phyloP scores from a whole-genome alignment of 2,888 invertebrate species.

The Sarcophaga carnaria region DNA sequence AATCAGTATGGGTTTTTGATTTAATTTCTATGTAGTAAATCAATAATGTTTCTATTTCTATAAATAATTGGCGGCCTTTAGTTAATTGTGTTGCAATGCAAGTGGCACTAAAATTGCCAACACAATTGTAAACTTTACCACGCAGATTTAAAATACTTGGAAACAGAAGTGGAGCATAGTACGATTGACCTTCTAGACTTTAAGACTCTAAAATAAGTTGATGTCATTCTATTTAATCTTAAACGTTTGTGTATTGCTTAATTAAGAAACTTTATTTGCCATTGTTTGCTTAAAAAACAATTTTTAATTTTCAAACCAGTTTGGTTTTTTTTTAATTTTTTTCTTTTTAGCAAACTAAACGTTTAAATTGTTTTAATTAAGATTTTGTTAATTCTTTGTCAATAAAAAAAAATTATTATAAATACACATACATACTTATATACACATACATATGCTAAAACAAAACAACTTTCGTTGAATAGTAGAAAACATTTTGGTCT shows the following conservation, averaged over 20 bases:
- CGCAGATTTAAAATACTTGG: neutral
- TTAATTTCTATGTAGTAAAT: too few species aligned
- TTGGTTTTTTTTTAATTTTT: neutral
- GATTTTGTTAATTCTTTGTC: neutral
- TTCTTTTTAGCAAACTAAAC: neutral
- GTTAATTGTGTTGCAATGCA: neutral
- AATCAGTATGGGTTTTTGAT: too few species aligned
- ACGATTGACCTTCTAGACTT: neutral
- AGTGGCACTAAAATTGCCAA: neutral
- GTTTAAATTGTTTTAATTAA: neutral
- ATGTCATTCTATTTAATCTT: neutral
- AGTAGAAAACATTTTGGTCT: too few species aligned
- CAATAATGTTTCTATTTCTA: too few species aligned
- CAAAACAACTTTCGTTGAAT: neutral
- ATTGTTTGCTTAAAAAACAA: neutral
- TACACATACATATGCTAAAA: neutral
- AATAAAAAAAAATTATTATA: neutral
- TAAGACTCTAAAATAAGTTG: neutral
- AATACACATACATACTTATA: neutral
- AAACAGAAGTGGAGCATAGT: neutral
- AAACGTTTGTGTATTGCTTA: neutral
- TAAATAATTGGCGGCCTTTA: neutral
- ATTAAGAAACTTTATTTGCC: neutral
- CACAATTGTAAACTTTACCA: neutral
- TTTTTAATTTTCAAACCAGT: neutral